Conservation (phyloP, 2,113 vertebrate genomes). For the Pagrus major region DNA sequence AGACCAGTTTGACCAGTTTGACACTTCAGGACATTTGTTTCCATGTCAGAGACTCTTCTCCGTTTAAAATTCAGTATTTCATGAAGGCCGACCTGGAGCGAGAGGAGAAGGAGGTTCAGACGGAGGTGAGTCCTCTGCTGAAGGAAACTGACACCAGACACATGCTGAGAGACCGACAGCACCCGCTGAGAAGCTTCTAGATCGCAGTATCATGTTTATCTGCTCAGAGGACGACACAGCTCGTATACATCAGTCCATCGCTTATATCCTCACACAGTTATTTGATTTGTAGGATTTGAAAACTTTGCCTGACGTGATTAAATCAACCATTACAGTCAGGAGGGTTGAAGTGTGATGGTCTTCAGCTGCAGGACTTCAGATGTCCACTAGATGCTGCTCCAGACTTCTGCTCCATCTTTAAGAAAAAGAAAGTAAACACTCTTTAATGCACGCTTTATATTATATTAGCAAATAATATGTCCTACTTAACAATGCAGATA, state of each 20-base stretch:
- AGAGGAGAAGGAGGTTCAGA: not conserved
- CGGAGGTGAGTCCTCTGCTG: not conserved
- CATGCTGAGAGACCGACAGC: not conserved
- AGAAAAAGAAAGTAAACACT: not conserved
- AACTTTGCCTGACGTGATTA: too few species aligned
- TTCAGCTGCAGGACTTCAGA: not conserved
- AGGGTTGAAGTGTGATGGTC: not conserved
- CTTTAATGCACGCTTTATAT: too few species aligned
- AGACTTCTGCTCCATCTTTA: not conserved
- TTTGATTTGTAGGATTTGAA: not conserved
- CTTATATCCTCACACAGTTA: not conserved
- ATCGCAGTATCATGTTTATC: not conserved
- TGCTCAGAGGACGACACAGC: not conserved
- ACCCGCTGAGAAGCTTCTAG: not conserved
- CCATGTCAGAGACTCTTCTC: not conserved
- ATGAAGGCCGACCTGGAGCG: not conserved
- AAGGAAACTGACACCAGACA: conserved; percentile 7
- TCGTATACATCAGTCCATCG: too few species aligned
- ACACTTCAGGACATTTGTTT: not conserved
- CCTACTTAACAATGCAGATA: too few species aligned
- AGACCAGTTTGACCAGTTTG: not conserved
- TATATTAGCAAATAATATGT: too few species aligned
- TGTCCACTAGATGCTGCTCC: conserved; percentile 28
- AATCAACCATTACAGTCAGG: too few species aligned
- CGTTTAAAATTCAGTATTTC: not conserved